Conservation (phyloP, 2,888 invertebrate genomes). For the Epirrita christyi region DNA sequence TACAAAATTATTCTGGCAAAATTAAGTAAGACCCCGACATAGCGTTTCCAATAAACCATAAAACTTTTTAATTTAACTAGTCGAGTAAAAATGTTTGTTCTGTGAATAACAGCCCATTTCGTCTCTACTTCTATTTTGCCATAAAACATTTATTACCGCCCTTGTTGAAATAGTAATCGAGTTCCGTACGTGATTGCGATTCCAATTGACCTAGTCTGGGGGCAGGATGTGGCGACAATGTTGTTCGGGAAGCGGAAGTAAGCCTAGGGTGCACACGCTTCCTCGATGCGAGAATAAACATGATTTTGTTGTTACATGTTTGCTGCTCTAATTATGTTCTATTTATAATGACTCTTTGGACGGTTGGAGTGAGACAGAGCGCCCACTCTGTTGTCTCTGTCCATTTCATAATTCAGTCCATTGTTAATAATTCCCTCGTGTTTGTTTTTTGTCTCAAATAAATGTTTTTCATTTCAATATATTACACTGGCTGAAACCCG, state of each 20-base stretch:
- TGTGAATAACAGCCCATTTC: constrained; percentile 7
- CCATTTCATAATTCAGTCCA: too few species aligned
- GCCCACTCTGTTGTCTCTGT: too few species aligned
- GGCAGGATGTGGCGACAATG: constrained; percentile 38
- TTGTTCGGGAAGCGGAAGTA: constrained; percentile 37
- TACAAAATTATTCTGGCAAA: too few species aligned
- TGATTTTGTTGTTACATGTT: not conserved
- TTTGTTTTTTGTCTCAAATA: too few species aligned
- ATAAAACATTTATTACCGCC: constrained; percentile 28
- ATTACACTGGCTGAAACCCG: too few species aligned
- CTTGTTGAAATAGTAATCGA: constrained; percentile 25
- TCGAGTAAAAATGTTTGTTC: not conserved
- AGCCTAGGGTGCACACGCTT: constrained; percentile 28
- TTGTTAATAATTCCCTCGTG: too few species aligned
- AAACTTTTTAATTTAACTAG: not conserved
- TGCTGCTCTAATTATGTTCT: too few species aligned
- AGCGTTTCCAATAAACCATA: not conserved
- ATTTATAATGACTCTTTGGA: too few species aligned
- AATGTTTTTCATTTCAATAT: too few species aligned
- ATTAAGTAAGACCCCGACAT: not conserved
- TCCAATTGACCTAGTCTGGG: constrained; percentile 38
- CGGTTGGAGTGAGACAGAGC: too few species aligned
- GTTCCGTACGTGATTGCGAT: constrained; percentile 33
- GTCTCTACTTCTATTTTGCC: constrained; percentile 13
- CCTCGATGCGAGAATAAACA: constrained; percentile 16